Base-by-base conservation (phyloP, 1,140 invertebrate genomes). In the Calephelis nemesis region DNA sequence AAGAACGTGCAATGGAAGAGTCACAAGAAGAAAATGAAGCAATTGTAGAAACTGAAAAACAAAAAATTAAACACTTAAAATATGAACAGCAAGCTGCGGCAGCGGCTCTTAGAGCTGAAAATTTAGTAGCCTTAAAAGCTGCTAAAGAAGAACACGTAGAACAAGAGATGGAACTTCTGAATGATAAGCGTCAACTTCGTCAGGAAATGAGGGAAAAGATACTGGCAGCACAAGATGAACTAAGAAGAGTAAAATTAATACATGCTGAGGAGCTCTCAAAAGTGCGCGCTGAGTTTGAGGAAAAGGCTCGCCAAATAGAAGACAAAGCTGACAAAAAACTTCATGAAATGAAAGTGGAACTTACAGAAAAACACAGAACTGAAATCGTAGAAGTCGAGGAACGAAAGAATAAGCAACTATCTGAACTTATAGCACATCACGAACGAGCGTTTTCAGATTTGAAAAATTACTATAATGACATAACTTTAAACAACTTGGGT, bases 381-480 rank as follows among this genome's bases (percentile, higher is more conserved):
- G 96, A 97, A 92, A 94, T 98, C 81, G 94, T 95, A 52, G 97
- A 98, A 92, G 94, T 98, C 8, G 97, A 98, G 83, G 97, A 98
- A 80, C 93, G 97, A 60, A 98, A 98, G 88, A 98, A 98, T 85
- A 94, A 94, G 65, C 97, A 98, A 83, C 94, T 98, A 12, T 94
- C 95, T 12, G 95, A 95, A 15, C 84, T 98, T 63, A 96, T 97
- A 71, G 94, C 95, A 70, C 95, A 96, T 75, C 97, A 98, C 82
- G 96, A 98, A 70, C 95, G 95, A 77, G 95, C 96, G 0, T 97
- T 98, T 82, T 93, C 94, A 54, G 96, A 98, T 82, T 95, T 98
- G 82, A 98, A 98, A 88, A 96, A 96, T 84, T 98, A 98, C 92
- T 99, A 98, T 77, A 98, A 98, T 79, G 97, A 98, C 75, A 98